These are phyloP conservation scores for Enoplosus armatus DNA, from an alignment of 2,797 vertebrate genomes.

Conservation along the genomic window DNA sequence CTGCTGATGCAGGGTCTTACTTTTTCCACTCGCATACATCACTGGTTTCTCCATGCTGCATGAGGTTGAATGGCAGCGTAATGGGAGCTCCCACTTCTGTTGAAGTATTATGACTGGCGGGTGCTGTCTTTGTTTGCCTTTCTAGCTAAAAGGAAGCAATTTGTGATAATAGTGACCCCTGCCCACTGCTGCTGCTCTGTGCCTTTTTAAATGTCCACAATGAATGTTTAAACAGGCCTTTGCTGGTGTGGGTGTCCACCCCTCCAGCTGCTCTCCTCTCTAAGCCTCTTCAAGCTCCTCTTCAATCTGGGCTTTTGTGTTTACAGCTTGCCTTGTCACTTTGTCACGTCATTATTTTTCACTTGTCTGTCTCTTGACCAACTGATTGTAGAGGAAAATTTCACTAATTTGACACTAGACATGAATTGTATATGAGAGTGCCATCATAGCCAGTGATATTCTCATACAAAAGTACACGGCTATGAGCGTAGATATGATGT, in stretches of 20 bases:
- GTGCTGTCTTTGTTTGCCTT: slow-evolving; percentile 73
- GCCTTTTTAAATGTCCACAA: slow-evolving; percentile 75
- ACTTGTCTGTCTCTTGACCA: slow-evolving; percentile 58
- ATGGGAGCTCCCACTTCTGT: slow-evolving; percentile 54
- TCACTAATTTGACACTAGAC: slow-evolving; percentile 36
- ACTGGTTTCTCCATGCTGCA: slow-evolving; percentile 3
- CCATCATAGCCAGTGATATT: not conserved
- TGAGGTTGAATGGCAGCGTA: slow-evolving; percentile 47
- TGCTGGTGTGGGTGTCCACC: slow-evolving; percentile 61
- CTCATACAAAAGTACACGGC: not conserved
- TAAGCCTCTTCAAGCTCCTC: slow-evolving; percentile 73
- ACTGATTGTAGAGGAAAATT: slow-evolving; percentile 24
- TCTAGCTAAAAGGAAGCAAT: slow-evolving; percentile 75
- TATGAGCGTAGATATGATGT: not conserved
- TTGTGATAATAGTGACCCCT: slow-evolving; percentile 73
- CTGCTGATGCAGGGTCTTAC: slow-evolving; percentile 6
- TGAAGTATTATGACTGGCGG: slow-evolving; percentile 56
- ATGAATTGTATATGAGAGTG: slow-evolving; percentile 31
- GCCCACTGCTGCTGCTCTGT: slow-evolving; percentile 53
- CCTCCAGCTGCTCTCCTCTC: slow-evolving; percentile 65
- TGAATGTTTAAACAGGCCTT: slow-evolving; percentile 78
- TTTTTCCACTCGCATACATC: slow-evolving; percentile 19
- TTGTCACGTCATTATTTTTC: slow-evolving; percentile 67
- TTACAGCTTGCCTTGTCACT: too few relatives aligned
- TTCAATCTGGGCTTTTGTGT: slow-evolving; percentile 56